A percentile compares a stretch with the other conserved stretches of the same genome.
phyloP scores from a whole-genome alignment of 2,797 vertebrate species.

The Myripristis jacobus region DNA sequence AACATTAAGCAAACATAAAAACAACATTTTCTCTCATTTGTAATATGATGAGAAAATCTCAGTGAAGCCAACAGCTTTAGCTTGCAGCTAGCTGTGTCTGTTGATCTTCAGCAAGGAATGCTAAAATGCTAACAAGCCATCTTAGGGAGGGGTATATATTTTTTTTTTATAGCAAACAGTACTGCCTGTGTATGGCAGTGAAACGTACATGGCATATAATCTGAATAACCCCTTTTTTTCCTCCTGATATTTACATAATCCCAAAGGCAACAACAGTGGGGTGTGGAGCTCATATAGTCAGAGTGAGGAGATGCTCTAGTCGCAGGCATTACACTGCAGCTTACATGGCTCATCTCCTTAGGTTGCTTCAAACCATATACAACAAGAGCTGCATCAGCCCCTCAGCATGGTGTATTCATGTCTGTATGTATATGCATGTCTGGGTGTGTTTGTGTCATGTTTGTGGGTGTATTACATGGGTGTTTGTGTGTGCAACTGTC shows the following conservation, averaged over 20 bases:
- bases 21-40: too few species aligned
- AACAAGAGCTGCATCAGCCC: neutral
- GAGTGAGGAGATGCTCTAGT: neutral
- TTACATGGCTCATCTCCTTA: slow-evolving; percentile 25
- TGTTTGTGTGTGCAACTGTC: neutral
- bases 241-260: neutral
- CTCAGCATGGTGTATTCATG: too few species aligned
- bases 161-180: neutral
- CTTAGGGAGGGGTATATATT: too few species aligned
- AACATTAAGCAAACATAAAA: too few species aligned
- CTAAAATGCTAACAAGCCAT: too few species aligned
- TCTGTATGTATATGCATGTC: neutral
- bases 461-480: too few species aligned
- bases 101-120: too few species aligned
- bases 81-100: too few species aligned
- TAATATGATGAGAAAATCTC: too few species aligned
- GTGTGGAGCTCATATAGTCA: neutral
- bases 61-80: too few species aligned
- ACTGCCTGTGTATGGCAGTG: neutral
- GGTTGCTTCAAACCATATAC: slow-evolving; percentile 21
- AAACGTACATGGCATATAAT: neutral
- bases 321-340: neutral
- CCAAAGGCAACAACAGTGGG: slow-evolving; percentile 3
- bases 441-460: too few species aligned
- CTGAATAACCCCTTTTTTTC: neutral